Conservation (phyloP, 2,797 vertebrate species). For the Sphaeramia orbicularis region DNA sequence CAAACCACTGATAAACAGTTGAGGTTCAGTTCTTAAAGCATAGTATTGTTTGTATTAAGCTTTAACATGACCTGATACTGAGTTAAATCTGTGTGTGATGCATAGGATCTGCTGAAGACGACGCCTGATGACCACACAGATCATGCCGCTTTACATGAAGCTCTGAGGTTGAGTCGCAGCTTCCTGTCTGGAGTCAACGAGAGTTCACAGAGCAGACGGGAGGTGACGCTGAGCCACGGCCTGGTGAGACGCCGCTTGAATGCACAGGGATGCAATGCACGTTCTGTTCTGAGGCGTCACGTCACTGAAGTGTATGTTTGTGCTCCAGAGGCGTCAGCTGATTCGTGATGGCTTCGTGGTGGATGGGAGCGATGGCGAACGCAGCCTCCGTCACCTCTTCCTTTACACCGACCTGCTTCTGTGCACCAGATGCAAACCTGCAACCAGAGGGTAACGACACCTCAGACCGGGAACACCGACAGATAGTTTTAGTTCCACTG, state of each 20-base stretch:
- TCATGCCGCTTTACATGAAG: slow-evolving; percentile 72
- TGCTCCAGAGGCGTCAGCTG: slow-evolving; percentile 79
- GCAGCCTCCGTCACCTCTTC: slow-evolving; percentile 84
- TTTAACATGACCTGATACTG: too few species aligned
- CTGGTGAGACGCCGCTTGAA: slow-evolving; percentile 81
- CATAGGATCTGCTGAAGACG: slow-evolving; percentile 82
- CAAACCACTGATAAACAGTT: too few species aligned
- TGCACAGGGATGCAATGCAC: too few species aligned
- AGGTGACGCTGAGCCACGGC: slow-evolving; percentile 81
- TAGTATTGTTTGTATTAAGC: too few species aligned
- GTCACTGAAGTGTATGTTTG: not conserved
- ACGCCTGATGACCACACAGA: slow-evolving; percentile 80
- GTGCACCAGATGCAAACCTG: slow-evolving; percentile 80
- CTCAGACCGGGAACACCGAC: too few species aligned
- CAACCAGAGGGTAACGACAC: slow-evolving; percentile 77
- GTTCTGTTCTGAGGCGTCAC: not conserved
- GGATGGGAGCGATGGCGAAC: slow-evolving; percentile 74
- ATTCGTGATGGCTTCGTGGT: slow-evolving; percentile 85
- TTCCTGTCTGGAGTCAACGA: slow-evolving; percentile 86
- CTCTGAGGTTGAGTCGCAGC: slow-evolving; percentile 81
- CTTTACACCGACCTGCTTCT: slow-evolving; percentile 86
- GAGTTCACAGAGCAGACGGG: slow-evolving; percentile 77
- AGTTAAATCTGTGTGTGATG: slow-evolving; percentile 3
- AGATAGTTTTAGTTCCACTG: too few species aligned
- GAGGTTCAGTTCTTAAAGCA: too few species aligned